Evolutionary conservation across 2,888 invertebrate species (phyloP).

Genomic region (Macrophya alboannulata): DNA sequence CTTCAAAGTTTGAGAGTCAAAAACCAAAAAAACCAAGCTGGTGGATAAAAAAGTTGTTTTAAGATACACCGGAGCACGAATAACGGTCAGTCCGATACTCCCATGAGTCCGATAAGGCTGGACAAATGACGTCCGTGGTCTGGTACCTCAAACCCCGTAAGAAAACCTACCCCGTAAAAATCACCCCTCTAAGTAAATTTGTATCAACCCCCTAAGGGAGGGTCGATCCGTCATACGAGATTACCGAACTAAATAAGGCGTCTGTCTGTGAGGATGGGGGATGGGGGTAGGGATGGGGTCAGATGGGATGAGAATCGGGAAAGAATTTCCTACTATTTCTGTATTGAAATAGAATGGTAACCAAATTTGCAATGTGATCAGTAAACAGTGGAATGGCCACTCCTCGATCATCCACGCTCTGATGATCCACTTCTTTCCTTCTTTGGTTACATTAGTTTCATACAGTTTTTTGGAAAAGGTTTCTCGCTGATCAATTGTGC

Average conservation of each 20-base stretch:
- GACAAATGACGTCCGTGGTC: constrained; percentile 78
- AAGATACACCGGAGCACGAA: not conserved
- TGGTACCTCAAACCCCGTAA: constrained; percentile 45
- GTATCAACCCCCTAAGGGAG: constrained; percentile 76
- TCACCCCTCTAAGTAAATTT: constrained; percentile 79
- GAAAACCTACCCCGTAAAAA: constrained; percentile 71
- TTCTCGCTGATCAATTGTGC: constrained; percentile 60
- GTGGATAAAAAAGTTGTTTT: constrained; percentile 7
- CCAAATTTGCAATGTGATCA: constrained; percentile 73
- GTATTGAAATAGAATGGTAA: constrained; percentile 64
- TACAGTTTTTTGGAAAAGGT: constrained; percentile 54
- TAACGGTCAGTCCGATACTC: constrained; percentile 60
- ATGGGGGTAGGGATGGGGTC: too few relatives aligned
- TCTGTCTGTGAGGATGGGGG: constrained; percentile 53
- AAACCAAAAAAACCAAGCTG: too few relatives aligned
- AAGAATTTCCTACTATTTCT: constrained; percentile 41
- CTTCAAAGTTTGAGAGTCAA: too few relatives aligned
- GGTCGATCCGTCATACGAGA: constrained; percentile 77
- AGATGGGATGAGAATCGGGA: constrained; percentile 48
- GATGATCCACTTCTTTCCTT: constrained; percentile 63
- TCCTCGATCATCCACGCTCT: constrained; percentile 60
- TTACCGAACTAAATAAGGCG: constrained; percentile 77
- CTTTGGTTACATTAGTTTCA: constrained; percentile 39
- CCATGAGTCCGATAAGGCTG: constrained; percentile 78
- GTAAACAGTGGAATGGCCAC: constrained; percentile 53